Evolutionary conservation across 2,888 invertebrate genomes (phyloP).

Genomic region (Drosophila robusta): DNA sequence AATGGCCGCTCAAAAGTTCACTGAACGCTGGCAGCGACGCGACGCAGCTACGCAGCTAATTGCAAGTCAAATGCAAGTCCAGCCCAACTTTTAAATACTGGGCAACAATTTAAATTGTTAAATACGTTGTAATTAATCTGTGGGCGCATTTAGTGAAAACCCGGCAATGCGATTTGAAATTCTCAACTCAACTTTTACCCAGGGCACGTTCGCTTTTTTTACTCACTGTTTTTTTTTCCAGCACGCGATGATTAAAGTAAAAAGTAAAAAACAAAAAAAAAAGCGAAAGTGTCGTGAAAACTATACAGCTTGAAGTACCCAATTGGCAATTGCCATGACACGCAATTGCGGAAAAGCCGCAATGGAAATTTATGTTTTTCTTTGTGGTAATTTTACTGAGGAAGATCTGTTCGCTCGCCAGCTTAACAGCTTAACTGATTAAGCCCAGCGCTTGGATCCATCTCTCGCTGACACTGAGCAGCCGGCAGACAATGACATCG

Average conservation of each 20-base stretch:
- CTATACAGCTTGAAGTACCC: constrained; percentile 5
- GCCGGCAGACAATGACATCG: constrained; percentile 69
- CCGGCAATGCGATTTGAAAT: constrained; percentile 45
- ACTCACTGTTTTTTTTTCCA: background rate
- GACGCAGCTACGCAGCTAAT: constrained; percentile 27
- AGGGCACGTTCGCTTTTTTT: constrained; percentile 56
- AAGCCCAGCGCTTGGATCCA: constrained; percentile 22
- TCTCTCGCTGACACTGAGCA: constrained; percentile 18
- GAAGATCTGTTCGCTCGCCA: constrained; percentile 7
- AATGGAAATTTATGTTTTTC: constrained; percentile 44
- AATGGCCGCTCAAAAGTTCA: constrained; percentile 59
- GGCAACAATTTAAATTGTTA: constrained; percentile 31
- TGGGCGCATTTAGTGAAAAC: constrained; percentile 33
- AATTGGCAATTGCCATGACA: constrained; percentile 21
- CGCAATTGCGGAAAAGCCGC: constrained; percentile 49
- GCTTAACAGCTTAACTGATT: constrained; percentile 23
- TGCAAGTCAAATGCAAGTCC: constrained; percentile 33
- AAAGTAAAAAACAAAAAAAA: constrained; percentile 24
- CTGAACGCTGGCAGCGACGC: constrained; percentile 58
- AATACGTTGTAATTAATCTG: constrained; percentile 25
- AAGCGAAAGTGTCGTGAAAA: constrained; percentile 69
- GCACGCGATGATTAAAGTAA: constrained; percentile 47
- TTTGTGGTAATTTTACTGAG: constrained; percentile 7
- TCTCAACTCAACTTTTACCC: constrained; percentile 72
- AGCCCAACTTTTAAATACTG: constrained; percentile 29